Evolutionary conservation across 2,797 vertebrate species (phyloP).

Genomic region (Protosalanx chinensis): DNA sequence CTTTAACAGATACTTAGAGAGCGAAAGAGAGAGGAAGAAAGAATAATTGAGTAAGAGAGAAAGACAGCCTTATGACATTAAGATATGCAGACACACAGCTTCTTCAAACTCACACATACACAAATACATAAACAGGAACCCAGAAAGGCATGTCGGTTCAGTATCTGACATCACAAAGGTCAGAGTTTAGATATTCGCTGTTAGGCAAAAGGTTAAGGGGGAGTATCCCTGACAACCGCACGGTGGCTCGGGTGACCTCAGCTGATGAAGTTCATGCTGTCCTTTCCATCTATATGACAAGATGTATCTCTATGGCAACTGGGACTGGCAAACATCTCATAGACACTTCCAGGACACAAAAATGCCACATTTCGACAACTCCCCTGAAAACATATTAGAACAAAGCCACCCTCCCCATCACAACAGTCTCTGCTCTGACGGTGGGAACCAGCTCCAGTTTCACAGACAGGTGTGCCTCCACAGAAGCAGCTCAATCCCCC

Average conservation of each 20-base stretch:
- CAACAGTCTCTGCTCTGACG: neutral
- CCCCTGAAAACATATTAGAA: neutral
- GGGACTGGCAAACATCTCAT: no score
- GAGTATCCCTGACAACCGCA: constrained; percentile 19
- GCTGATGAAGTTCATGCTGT: constrained; percentile 5
- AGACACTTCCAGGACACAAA: no score
- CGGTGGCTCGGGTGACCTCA: constrained; percentile 17
- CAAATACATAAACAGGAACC: constrained; percentile 7
- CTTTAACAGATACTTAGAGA: constrained; percentile 27
- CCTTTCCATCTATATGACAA: constrained; percentile 19
- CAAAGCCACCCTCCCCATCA: neutral
- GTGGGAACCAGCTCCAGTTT: neutral
- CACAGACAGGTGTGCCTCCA: neutral
- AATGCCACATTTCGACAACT: no score
- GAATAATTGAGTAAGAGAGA: constrained; percentile 6
- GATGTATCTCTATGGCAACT: neutral
- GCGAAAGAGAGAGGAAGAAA: neutral
- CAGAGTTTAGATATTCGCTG: constrained; percentile 41
- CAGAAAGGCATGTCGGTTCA: constrained; percentile 42
- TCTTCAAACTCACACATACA: neutral
- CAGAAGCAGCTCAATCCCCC: constrained; percentile 15
- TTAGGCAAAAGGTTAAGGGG: constrained; percentile 63
- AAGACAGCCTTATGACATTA: constrained; percentile 3
- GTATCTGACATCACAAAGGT: constrained; percentile 51
- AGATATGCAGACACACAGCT: constrained; percentile 15